phyloP scores from a whole-genome alignment of 2,888 invertebrate species.

The Ophonus ardosiacus region DNA sequence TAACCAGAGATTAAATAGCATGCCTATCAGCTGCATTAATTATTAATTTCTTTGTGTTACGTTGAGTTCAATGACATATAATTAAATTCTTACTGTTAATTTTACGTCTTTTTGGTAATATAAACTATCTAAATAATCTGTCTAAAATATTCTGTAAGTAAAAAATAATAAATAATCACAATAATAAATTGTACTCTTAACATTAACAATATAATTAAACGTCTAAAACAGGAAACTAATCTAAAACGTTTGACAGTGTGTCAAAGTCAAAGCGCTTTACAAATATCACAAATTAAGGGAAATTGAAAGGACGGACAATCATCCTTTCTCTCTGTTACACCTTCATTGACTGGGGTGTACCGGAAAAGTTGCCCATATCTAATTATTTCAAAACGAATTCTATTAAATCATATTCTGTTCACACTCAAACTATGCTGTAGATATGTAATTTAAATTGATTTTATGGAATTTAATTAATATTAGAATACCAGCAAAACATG shows the following conservation, averaged over 20 bases:
- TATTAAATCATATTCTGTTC: no score
- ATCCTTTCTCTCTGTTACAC: slow-evolving; percentile 57
- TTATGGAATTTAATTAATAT: no score
- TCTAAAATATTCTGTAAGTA: neutral
- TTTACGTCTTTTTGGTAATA: neutral
- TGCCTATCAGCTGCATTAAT: no score
- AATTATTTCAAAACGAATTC: neutral
- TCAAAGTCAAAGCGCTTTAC: slow-evolving; percentile 52
- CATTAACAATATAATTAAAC: slow-evolving; percentile 46
- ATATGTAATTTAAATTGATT: no score
- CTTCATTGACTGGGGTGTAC: slow-evolving; percentile 34
- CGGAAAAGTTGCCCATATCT: slow-evolving; percentile 35
- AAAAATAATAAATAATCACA: slow-evolving; percentile 42
- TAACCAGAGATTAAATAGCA: no score
- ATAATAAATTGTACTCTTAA: slow-evolving; percentile 54
- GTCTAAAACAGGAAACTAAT: slow-evolving; percentile 48
- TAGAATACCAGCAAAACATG: no score
- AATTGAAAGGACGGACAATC: slow-evolving; percentile 60
- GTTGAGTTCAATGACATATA: no score
- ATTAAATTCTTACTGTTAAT: no score
- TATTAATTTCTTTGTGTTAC: no score
- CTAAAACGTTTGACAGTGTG: slow-evolving; percentile 52
- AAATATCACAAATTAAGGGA: slow-evolving; percentile 63
- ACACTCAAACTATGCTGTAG: no score
- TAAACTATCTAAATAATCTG: neutral